These are phyloP conservation scores for Lordiphosa stackelbergi DNA, from an alignment of 1,140 invertebrate species.

Conservation along the genomic window DNA sequence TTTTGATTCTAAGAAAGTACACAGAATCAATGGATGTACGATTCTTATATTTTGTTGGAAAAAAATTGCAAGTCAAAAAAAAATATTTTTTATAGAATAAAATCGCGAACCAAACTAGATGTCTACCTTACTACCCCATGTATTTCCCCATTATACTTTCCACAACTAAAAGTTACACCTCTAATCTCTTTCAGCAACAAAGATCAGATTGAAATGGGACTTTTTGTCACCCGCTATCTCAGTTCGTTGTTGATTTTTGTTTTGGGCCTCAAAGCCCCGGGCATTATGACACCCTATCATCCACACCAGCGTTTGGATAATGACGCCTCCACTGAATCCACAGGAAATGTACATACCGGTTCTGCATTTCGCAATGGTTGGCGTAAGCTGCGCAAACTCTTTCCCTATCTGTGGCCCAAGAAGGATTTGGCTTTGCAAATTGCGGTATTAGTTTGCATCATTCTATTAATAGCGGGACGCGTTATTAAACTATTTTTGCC, in stretches of 20 bases:
- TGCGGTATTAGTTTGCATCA: conserved; percentile 89
- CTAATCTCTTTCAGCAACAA: conserved; percentile 80
- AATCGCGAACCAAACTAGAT: no score
- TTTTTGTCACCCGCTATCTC: conserved; percentile 91
- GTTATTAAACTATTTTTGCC: conserved; percentile 96
- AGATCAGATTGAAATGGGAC: conserved; percentile 90
- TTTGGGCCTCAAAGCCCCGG: conserved; percentile 92
- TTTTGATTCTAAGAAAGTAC: no score
- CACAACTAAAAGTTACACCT: neutral
- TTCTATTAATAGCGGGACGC: conserved; percentile 87
- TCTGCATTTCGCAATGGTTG: conserved; percentile 88
- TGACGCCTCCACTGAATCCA: conserved; percentile 22
- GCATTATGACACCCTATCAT: conserved; percentile 81
- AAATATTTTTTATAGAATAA: no score
- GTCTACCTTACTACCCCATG: no score
- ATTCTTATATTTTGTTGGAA: no score
- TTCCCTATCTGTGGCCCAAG: conserved; percentile 97
- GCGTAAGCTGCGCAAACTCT: conserved; percentile 87
- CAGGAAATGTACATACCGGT: conserved; percentile 28
- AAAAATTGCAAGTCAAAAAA: no score
- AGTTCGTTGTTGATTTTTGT: conserved; percentile 88
- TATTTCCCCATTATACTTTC: no score
- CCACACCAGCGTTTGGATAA: conserved; percentile 51
- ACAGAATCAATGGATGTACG: no score
- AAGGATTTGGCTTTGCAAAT: conserved; percentile 87